phyloP scores from a whole-genome alignment of 2,113 vertebrate species.

The Nestor notabilis region DNA sequence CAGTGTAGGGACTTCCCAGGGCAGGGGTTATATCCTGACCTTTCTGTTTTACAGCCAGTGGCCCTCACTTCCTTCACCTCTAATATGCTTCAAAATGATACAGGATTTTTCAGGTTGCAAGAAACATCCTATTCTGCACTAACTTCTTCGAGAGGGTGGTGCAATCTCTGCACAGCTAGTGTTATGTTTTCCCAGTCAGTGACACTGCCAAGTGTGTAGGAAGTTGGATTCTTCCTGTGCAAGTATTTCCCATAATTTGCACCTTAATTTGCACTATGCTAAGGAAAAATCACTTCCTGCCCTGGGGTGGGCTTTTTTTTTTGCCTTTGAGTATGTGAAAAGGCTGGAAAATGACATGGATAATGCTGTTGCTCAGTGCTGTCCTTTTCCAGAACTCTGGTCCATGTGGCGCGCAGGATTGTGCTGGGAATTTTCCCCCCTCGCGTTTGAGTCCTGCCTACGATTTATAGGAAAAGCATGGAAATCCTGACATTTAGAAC shows the following conservation, averaged over 20 bases:
- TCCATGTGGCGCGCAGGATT: accelerated
- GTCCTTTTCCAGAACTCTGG: background rate
- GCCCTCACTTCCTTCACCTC: background rate
- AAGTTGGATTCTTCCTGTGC: constrained; percentile 6
- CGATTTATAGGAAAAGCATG: constrained; percentile 6
- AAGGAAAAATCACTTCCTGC: background rate
- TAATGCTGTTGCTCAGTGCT: background rate
- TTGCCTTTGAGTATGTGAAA: background rate
- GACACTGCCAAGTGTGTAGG: background rate
- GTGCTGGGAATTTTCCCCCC: background rate
- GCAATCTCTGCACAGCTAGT: background rate
- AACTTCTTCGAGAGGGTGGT: background rate
- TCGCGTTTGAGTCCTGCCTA: background rate
- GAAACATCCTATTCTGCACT: background rate
- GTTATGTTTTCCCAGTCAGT: background rate
- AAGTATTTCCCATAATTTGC: background rate
- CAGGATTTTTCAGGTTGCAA: background rate
- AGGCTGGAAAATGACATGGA: background rate
- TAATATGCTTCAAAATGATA: background rate
- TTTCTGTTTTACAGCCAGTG: background rate
- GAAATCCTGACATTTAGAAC: constrained; percentile 48
- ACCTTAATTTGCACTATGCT: background rate
- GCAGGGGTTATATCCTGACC: background rate
- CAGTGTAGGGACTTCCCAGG: background rate
- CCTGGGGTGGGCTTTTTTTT: background rate